Conservation (phyloP, 1,140 invertebrate species). For the Asobara japonica region DNA sequence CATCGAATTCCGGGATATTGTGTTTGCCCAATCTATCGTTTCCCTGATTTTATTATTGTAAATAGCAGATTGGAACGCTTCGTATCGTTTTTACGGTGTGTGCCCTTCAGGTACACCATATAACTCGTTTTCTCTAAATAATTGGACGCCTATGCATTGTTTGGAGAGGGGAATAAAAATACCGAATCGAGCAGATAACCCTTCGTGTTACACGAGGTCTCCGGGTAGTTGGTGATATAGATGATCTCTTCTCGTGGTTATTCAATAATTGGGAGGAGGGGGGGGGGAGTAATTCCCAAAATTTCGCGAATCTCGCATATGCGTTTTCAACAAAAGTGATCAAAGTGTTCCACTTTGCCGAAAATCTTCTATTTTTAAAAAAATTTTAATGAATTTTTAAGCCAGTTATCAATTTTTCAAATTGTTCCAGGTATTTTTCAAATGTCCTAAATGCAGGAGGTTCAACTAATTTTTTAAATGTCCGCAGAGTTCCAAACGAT, state of each 20-base stretch:
- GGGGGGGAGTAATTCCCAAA: not conserved
- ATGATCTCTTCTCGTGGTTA: not conserved
- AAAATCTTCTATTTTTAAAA: no score
- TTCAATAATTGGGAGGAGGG: not conserved
- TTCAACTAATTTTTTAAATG: no score
- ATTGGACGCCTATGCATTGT: constrained; percentile 2
- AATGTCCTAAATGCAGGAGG: no score
- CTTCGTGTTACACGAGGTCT: not conserved
- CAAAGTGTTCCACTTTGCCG: no score
- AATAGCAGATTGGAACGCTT: not conserved
- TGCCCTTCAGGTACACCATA: not conserved
- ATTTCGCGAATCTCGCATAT: no score
- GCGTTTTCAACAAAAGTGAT: no score
- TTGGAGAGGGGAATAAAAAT: not conserved
- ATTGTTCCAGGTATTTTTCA: no score
- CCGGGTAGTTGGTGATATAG: not conserved
- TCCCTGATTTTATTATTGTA: not conserved
- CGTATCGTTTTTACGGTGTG: not conserved
- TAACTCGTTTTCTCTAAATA: constrained; percentile 14
- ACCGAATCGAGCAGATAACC: not conserved
- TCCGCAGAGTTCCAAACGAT: no score
- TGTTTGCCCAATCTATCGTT: no score
- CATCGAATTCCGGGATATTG: no score
- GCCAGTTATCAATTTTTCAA: no score
- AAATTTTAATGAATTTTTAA: no score